Base-by-base conservation (phyloP, 2,797 vertebrate species). In the Melanotaenia trifasciata region DNA sequence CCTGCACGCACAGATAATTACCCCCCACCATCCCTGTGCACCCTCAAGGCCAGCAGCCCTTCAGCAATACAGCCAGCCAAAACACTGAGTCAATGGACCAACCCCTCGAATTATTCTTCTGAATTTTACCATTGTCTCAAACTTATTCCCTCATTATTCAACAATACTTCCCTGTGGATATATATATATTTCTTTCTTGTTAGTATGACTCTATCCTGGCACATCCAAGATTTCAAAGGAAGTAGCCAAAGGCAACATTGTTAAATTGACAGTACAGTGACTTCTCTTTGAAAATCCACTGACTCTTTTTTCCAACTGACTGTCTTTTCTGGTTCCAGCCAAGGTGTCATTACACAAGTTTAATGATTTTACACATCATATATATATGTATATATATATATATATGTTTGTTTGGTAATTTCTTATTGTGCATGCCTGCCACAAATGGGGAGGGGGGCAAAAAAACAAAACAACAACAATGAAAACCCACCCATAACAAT, bases 281-380 rank as follows among this genome's bases (percentile, higher is more conserved):
- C 64, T 72, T 58, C 60, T 71, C 67, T 84, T 86, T 87, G 78
- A 85, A 88, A 79, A 76, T 43, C 80, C 62, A 58, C 63, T 56
- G 67, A 33, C 74, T 69, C 56, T 58, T 81, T 78, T 77, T 77
- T 72, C 50, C 64, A 78, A 77, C 72, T 69, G 72, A 72, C 77
- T 60, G 33, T 38, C 16, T 64, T 22, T 64, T 58, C 58, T 79
- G 40, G 58, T 58, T 67, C 74, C 63, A 69, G 64, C 70, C n/a
- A 53, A 40, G 50, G 51, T 71, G 61, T 58, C 60, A 58, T 76
- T 76, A 50, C 36, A 64, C 60, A 54, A 56, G 60, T 68, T 40
- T 51, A 78, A 43, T 24, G 47, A 75, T 68, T 81, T 71, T 58
- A 28, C n/a, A 68, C 35, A 68, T 33, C 65, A 78, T 28, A 67